Conservation (phyloP, 1,140 invertebrate species). For the Neotoxoptera formosana region DNA sequence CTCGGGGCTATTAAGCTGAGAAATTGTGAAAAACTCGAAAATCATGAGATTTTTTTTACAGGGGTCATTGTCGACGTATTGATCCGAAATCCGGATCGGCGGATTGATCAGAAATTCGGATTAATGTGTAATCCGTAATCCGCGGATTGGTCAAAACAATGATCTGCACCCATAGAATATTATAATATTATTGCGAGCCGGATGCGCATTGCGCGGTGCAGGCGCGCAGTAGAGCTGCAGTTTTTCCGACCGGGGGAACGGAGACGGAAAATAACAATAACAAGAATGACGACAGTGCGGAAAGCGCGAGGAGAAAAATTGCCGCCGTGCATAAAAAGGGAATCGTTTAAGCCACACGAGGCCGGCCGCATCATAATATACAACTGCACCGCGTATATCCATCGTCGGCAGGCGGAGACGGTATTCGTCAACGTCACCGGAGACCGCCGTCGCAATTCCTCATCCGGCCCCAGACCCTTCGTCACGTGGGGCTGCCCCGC, state of each 20-base stretch:
- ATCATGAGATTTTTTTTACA: too few relatives aligned
- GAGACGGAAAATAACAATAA: background rate
- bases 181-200: too few relatives aligned
- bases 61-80: too few relatives aligned
- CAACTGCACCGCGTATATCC: too few relatives aligned
- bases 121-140: too few relatives aligned
- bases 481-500: background rate
- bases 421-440: slow-evolving; percentile 45
- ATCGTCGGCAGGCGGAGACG: slow-evolving; percentile 14
- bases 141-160: too few relatives aligned
- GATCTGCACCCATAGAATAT: too few relatives aligned
- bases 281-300: background rate
- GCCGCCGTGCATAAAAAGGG: slow-evolving; percentile 28
- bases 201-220: too few relatives aligned
- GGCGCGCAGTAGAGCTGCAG: background rate
- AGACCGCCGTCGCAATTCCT: slow-evolving; percentile 32
- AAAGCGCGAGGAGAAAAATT: background rate
- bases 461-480: slow-evolving; percentile 41
- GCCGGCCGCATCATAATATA: background rate
- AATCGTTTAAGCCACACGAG: slow-evolving; percentile 19
- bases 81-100: too few relatives aligned
- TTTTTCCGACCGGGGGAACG: background rate
- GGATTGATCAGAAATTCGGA: too few relatives aligned
- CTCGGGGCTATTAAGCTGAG: too few relatives aligned
- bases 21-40: too few relatives aligned